Conservation (phyloP, 2,113 vertebrate species). For the Caranx ignobilis region DNA sequence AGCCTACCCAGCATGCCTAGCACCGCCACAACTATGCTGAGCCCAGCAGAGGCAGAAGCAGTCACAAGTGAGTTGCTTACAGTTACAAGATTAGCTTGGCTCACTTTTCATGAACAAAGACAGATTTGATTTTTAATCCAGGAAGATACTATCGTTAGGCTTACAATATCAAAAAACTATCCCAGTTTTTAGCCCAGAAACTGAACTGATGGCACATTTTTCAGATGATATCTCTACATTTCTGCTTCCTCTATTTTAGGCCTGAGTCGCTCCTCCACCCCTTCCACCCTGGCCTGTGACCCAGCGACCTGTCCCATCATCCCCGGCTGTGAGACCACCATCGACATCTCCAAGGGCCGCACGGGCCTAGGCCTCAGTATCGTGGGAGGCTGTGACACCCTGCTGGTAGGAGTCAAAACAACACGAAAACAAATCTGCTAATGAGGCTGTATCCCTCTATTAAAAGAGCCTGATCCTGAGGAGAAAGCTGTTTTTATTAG, state of each 20-base stretch:
- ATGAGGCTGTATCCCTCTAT: background rate
- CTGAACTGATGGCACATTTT: background rate
- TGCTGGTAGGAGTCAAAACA: constrained; percentile 86
- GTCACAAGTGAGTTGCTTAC: constrained; percentile 83
- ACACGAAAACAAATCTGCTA: background rate
- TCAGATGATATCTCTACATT: background rate
- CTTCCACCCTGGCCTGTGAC: constrained; percentile 89
- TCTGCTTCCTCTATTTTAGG: constrained; percentile 68
- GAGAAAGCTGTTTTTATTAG: background rate
- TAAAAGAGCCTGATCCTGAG: background rate
- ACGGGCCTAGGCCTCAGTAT: constrained; percentile 98
- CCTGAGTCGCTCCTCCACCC: constrained; percentile 92
- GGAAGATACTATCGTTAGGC: no score
- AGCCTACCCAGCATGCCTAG: constrained; percentile 60
- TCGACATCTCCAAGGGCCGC: constrained; percentile 95
- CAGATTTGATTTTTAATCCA: background rate
- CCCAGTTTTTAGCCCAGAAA: background rate
- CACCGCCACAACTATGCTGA: constrained; percentile 36
- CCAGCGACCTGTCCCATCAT: constrained; percentile 95
- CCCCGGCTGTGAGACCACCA: constrained; percentile 97
- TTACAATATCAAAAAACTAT: background rate
- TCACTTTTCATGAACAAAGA: background rate
- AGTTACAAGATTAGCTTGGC: background rate
- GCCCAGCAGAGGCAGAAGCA: constrained; percentile 84
- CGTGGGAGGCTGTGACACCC: constrained; percentile 95